Evolutionary conservation across 2,888 invertebrate genomes (phyloP).

Genomic region (Acanthosepion pharaonis): DNA sequence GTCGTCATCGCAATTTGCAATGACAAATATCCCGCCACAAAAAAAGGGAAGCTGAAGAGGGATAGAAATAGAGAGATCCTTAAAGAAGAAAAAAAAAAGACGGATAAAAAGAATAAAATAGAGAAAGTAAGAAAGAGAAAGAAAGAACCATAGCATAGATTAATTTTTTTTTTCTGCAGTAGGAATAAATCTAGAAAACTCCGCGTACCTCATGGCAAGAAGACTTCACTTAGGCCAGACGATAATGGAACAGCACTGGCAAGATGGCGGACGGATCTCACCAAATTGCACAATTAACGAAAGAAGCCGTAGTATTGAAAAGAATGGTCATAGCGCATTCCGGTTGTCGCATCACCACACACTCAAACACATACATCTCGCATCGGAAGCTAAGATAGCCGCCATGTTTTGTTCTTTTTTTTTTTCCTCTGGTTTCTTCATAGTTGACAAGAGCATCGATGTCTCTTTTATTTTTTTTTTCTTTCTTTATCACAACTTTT

Average conservation of each 20-base stretch:
- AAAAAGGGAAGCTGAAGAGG: not conserved
- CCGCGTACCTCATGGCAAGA: not conserved
- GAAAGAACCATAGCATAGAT: not conserved
- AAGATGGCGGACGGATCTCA: conserved; percentile 16
- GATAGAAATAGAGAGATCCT: not conserved
- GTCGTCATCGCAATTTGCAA: not conserved
- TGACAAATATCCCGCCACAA: not conserved
- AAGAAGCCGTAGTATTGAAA: conserved; percentile 33
- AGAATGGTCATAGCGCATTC: not conserved
- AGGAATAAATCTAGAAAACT: not conserved
- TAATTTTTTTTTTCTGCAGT: not conserved
- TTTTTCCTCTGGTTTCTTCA: not conserved
- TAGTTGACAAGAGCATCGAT: not conserved
- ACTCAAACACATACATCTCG: not conserved
- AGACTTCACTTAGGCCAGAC: not conserved
- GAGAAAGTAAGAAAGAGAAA: not conserved
- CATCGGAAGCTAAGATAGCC: not conserved
- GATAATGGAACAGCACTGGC: not conserved
- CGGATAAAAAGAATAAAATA: not conserved
- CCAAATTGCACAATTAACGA: conserved; percentile 22
- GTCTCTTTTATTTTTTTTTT: not conserved
- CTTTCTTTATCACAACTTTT: conserved; percentile 17
- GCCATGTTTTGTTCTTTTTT: not conserved
- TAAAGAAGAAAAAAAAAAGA: not conserved
- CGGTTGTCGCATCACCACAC: not conserved